These are phyloP conservation scores for Lacanobia wlatinum DNA, from an alignment of 2,888 invertebrate species.

Conservation along the genomic window DNA sequence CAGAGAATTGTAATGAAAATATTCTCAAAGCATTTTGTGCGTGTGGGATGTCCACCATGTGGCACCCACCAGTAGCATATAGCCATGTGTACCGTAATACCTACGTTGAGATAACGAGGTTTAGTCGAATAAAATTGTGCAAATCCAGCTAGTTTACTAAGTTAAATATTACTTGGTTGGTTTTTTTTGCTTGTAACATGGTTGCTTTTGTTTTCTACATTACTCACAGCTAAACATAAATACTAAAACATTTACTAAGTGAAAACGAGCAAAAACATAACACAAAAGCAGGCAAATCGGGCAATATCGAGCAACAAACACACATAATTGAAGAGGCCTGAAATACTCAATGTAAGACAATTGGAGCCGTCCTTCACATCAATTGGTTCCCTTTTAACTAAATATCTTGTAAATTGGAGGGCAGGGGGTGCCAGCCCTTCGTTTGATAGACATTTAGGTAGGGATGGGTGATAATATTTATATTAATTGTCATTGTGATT, in stretches of 20 bases:
- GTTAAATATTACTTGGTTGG: no score
- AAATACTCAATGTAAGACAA: slow-evolving; percentile 78
- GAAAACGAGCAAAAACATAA: slow-evolving; percentile 42
- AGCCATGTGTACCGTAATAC: no score
- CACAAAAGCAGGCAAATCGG: slow-evolving; percentile 46
- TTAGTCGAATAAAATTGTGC: no score
- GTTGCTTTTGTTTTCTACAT: no score
- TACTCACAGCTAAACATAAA: no score
- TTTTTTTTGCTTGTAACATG: no score
- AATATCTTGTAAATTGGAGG: slow-evolving; percentile 80
- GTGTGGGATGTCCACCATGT: no score
- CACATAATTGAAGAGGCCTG: slow-evolving; percentile 72
- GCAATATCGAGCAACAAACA: slow-evolving; percentile 54
- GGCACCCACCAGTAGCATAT: no score
- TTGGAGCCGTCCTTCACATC: slow-evolving; percentile 74
- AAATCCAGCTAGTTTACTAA: no score
- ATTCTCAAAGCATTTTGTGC: no score
- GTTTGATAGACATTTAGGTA: slow-evolving; percentile 71
- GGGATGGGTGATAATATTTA: slow-evolving; percentile 29
- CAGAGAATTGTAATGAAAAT: no score
- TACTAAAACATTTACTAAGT: slow-evolving; percentile 14
- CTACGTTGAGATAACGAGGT: no score
- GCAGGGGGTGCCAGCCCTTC: slow-evolving; percentile 70
- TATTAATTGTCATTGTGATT: slow-evolving; percentile 17
- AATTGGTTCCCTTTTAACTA: slow-evolving; percentile 80